Evolutionary conservation across 2,113 vertebrate species (phyloP).

Genomic region (Clupea harengus): DNA sequence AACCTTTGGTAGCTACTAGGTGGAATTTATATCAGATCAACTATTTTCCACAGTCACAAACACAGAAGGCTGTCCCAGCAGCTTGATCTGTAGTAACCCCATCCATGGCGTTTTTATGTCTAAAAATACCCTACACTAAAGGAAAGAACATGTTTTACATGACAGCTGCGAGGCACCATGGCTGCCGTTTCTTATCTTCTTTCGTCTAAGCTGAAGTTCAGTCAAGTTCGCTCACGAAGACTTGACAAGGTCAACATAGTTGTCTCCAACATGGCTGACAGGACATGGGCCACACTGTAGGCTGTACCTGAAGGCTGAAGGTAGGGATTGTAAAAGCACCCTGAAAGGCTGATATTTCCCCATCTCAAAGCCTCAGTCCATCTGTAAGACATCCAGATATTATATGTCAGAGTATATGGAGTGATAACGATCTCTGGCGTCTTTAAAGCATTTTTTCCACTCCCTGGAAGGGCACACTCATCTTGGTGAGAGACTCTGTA

Average conservation of each 20-base stretch:
- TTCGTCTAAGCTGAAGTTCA: neutral
- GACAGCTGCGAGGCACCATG: conserved; percentile 9
- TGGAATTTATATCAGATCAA: neutral
- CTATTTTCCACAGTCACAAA: neutral
- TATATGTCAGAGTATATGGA: neutral
- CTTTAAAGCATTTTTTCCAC: neutral
- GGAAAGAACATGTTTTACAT: neutral
- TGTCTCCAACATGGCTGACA: neutral
- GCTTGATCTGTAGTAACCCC: neutral
- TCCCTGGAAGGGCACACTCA: neutral
- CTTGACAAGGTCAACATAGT: neutral
- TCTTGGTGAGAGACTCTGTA: neutral
- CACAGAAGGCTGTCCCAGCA: neutral
- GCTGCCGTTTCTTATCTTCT: neutral
- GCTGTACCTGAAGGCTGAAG: neutral
- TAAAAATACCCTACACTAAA: conserved; percentile 6
- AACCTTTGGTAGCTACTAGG: neutral
- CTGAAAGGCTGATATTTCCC: neutral
- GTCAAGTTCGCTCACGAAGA: neutral
- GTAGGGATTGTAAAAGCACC: neutral
- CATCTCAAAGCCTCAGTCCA: neutral
- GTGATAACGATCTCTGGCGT: neutral
- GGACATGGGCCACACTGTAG: neutral
- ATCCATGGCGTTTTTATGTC: neutral
- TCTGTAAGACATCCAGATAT: conserved; percentile 2